Evolutionary conservation across 2,888 invertebrate species (phyloP).

Genomic region (Drosophila aldrichi): DNA sequence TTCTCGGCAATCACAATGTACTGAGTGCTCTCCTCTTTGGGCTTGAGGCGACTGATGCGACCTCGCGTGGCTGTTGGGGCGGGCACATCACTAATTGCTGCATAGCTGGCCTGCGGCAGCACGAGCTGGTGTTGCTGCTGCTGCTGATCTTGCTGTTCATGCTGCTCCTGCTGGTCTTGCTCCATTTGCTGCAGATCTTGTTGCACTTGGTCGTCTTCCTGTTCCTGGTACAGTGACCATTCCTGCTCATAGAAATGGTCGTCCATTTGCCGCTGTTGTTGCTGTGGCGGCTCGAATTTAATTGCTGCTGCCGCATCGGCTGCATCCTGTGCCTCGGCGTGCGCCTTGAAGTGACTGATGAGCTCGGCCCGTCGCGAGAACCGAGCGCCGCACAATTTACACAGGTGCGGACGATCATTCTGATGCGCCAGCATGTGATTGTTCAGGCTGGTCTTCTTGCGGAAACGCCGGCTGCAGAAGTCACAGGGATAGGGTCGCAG

Average conservation of each 20-base stretch:
- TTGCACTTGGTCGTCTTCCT: constrained; percentile 25
- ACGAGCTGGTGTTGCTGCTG: constrained; percentile 23
- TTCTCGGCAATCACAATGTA: constrained; percentile 76
- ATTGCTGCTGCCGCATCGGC: constrained; percentile 70
- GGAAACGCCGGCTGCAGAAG: constrained; percentile 93
- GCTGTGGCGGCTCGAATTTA: constrained; percentile 63
- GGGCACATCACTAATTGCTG: constrained; percentile 29
- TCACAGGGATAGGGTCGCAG: constrained; percentile 93
- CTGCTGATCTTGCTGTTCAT: background rate
- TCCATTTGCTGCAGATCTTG: constrained; percentile 16
- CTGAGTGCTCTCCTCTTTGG: constrained; percentile 78
- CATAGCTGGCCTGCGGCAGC: constrained; percentile 40
- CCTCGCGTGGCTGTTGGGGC: constrained; percentile 63
- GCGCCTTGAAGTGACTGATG: constrained; percentile 93
- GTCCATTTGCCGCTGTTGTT: constrained; percentile 59
- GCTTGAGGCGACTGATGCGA: constrained; percentile 80
- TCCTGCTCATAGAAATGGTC: constrained; percentile 84
- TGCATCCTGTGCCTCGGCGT: constrained; percentile 90
- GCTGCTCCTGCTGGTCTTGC: constrained; percentile 22
- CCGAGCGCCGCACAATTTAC: constrained; percentile 92
- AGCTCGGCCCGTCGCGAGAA: constrained; percentile 92
- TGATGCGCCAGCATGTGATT: constrained; percentile 95
- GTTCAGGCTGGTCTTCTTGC: constrained; percentile 93
- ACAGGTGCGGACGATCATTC: constrained; percentile 92
- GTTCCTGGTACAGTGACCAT: constrained; percentile 66